Evolutionary conservation across 2,888 invertebrate species (phyloP), one percentile per base, ranked within the genome.

Genomic region (Chromoteleia sp.): DNA sequence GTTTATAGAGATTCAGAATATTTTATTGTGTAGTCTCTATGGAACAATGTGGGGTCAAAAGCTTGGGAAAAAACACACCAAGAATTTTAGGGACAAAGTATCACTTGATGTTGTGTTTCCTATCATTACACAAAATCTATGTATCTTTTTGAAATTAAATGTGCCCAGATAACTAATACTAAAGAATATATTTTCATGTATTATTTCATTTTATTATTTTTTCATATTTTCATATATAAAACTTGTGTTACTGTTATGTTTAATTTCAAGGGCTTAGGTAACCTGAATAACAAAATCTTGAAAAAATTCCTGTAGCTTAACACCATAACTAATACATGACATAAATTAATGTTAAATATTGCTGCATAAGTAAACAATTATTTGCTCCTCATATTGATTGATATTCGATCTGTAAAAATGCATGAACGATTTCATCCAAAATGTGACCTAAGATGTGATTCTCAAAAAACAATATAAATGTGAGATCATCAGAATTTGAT

Each of bases 11-110:
- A 81, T 81, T 75, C 75, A 81, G 80, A 81, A 81, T 81, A 81
- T 81, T 81, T 75, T 75, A 81, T 81, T 81, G 70, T 81, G 80
- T 81, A 81, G 76, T 77, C 71, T 81, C 74, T 77, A 73, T 73
- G 81, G 81, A 81, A 67, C 77, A 81, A 68, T 56, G 74, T 77
- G 61, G 41, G 67, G 43, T 76, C 73, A 61, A 76, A 76, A 73
- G 67, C 43, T 76, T 76, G 76, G 73, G 14, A 33, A 81, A 70
- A 81, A 71, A 59, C 56, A 71, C 52, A 48, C 59, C 71, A 67
- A 73, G 59, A 80, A 61, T 52, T 68, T 75, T 81, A 76, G 73
- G 68, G 56, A 76, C 56, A 76, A 76, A 81, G 73, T 81, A 73
- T 58, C 41, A 73, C 63, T 76, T 61, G 81, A 81, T 81, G 81